Conservation (phyloP, 2,888 invertebrate species). For the Hydraecia micacea region DNA sequence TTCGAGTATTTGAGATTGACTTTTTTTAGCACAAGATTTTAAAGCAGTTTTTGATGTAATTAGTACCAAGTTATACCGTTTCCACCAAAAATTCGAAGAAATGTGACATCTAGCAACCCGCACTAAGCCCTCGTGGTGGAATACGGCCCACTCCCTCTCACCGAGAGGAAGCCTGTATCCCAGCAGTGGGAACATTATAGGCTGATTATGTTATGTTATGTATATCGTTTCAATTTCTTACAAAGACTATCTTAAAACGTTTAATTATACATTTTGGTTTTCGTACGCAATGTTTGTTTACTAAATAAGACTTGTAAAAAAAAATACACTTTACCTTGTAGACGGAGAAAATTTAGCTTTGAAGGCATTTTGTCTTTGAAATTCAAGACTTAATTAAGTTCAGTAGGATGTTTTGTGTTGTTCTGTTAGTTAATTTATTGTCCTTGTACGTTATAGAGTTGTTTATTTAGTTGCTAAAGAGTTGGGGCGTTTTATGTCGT, state of each 20-base stretch:
- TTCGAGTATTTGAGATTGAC: background rate
- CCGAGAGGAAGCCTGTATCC: no score
- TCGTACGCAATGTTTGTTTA: background rate
- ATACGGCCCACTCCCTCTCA: no score
- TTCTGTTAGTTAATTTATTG: slow-evolving; percentile 44
- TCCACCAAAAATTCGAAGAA: no score
- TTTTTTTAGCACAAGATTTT: background rate
- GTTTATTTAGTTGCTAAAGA: slow-evolving; percentile 47
- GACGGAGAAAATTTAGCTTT: background rate
- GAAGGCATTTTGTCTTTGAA: slow-evolving; percentile 11
- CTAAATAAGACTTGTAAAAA: background rate
- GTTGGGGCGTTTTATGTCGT: slow-evolving; percentile 9
- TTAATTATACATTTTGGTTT: no score
- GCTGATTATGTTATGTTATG: no score
- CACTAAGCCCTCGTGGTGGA: no score
- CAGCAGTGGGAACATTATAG: background rate
- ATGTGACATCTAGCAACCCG: no score
- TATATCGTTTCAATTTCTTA: background rate
- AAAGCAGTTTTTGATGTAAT: background rate
- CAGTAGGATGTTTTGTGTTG: background rate
- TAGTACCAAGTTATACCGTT: background rate
- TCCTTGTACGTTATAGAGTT: slow-evolving; percentile 39
- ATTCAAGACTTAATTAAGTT: slow-evolving; percentile 21
- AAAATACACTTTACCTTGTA: background rate
- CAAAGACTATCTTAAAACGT: background rate